phyloP scores from a whole-genome alignment of 2,888 invertebrate species.

The Drosophila helvetica region DNA sequence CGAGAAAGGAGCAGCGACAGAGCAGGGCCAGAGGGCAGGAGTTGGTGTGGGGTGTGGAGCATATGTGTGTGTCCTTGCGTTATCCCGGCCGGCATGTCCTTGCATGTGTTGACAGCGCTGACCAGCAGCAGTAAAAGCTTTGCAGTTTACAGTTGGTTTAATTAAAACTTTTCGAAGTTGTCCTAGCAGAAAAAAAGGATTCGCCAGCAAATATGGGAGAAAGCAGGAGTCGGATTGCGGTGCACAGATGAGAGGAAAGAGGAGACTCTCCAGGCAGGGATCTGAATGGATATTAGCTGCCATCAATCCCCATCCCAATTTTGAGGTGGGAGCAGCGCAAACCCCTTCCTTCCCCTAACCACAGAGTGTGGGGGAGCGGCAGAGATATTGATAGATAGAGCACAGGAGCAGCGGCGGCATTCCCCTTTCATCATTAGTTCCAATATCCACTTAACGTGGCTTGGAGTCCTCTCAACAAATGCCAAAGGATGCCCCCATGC shows the following conservation, averaged over 20 bases:
- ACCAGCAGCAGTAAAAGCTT: conserved; percentile 62
- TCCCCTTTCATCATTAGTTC: background rate
- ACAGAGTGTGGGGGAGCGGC: background rate
- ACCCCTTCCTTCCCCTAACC: background rate
- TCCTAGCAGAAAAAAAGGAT: conserved; percentile 18
- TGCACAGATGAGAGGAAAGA: background rate
- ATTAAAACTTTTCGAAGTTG: conserved; percentile 61
- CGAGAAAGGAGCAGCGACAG: background rate
- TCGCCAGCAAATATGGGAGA: background rate
- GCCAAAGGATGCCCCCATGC: background rate
- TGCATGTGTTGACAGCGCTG: conserved; percentile 50
- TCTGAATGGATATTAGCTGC: background rate
- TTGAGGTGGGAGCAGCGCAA: background rate
- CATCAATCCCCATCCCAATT: background rate
- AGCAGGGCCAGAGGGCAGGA: too few species aligned
- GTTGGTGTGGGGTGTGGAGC: background rate
- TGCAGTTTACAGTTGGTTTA: conserved; percentile 64
- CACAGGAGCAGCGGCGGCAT: background rate
- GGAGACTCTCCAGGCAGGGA: background rate
- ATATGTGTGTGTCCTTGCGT: conserved; percentile 3
- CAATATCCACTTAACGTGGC: conserved; percentile 12
- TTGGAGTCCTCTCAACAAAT: conserved; percentile 20
- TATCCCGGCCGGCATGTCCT: conserved; percentile 17
- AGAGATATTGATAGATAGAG: background rate
- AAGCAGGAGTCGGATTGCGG: conserved; percentile 2